phyloP scores from a whole-genome alignment of 2,888 invertebrate genomes.

The Erpobdella octoculata region DNA sequence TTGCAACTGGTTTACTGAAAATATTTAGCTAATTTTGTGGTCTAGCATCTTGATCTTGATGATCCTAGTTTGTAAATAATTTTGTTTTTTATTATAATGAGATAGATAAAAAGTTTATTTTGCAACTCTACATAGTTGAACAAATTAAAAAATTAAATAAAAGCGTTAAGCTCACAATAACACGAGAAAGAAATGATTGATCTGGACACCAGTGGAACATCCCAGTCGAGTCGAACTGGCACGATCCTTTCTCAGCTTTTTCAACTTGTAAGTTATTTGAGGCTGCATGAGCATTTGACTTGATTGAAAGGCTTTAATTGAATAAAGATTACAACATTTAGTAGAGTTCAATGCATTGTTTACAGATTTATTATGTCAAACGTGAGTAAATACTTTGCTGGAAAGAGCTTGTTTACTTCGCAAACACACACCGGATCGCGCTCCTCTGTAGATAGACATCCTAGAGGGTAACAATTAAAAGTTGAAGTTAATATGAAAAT shows the following conservation, averaged over 20 bases:
- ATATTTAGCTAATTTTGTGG: too few relatives aligned
- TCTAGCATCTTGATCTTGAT: too few relatives aligned
- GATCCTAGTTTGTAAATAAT: too few relatives aligned
- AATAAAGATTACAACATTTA: too few relatives aligned
- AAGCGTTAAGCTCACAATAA: constrained; percentile 64
- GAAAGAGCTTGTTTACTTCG: constrained; percentile 22
- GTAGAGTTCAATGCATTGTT: neutral
- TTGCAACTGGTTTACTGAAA: too few relatives aligned
- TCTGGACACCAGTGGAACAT: constrained; percentile 99
- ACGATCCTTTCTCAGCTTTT: constrained; percentile 36
- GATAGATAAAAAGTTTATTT: too few relatives aligned
- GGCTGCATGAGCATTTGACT: neutral
- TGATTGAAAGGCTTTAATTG: neutral
- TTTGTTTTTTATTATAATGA: too few relatives aligned
- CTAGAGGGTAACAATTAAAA: too few relatives aligned
- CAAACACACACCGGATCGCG: constrained; percentile 19
- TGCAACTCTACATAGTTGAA: too few relatives aligned
- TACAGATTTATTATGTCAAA: too few relatives aligned
- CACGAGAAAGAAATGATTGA: constrained; percentile 90
- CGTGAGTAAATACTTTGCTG: too few relatives aligned
- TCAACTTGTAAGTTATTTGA: neutral
- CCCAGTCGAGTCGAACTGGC: constrained; percentile 83
- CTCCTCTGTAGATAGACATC: neutral
- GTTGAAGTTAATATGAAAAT: neutral
- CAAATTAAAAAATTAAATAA: too few relatives aligned